phyloP scores from a whole-genome alignment of 2,888 invertebrate genomes.

The Microplitis deprimator region DNA sequence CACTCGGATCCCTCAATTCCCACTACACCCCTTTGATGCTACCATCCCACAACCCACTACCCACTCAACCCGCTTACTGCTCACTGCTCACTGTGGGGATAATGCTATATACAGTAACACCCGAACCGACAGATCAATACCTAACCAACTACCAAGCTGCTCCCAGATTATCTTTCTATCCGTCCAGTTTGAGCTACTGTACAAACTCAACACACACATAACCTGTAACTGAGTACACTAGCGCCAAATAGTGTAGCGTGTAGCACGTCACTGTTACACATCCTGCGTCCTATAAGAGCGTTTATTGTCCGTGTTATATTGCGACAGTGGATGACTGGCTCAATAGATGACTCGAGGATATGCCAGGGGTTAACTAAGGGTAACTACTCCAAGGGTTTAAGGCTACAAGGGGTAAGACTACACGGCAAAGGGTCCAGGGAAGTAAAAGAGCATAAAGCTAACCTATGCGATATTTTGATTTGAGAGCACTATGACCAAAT shows the following conservation, averaged over 20 bases:
- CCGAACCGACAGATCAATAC: slow-evolving; percentile 68
- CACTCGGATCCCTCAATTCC: no score
- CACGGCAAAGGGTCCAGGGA: neutral
- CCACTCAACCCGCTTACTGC: slow-evolving; percentile 12
- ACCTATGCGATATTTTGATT: no score
- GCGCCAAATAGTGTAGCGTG: neutral
- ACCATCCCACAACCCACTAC: slow-evolving; percentile 24
- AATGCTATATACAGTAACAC: slow-evolving; percentile 67
- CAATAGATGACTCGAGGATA: neutral
- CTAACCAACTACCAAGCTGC: slow-evolving; percentile 66
- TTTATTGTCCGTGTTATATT: neutral
- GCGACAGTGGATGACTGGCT: neutral
- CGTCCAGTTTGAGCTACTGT: slow-evolving; percentile 61
- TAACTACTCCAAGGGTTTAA: neutral
- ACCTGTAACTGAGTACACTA: slow-evolving; percentile 10
- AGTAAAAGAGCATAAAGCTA: no score
- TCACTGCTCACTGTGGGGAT: neutral
- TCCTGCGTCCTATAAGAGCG: neutral
- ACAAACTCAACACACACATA: slow-evolving; percentile 24
- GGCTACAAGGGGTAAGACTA: neutral
- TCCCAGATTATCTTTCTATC: slow-evolving; percentile 68
- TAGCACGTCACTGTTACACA: no score
- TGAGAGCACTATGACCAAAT: no score
- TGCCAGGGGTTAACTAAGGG: neutral
- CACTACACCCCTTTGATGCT: slow-evolving; percentile 17